Evolutionary conservation across 1,140 invertebrate genomes (phyloP).

Genomic region (Aphelenchoides besseyi): DNA sequence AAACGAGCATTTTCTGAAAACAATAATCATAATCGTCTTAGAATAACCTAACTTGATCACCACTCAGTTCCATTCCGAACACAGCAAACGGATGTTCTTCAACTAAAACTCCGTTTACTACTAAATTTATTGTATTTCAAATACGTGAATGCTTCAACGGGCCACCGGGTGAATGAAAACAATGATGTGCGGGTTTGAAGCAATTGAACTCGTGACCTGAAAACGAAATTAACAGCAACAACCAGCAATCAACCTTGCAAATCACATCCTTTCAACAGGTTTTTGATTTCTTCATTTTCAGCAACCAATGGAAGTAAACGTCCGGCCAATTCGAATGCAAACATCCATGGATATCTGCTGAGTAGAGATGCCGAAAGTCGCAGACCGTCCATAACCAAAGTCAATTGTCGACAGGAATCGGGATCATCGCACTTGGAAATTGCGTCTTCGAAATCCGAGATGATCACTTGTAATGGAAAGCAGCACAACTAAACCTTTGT

Average conservation of each 20-base stretch:
- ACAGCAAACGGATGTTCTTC: slow-evolving; percentile 33
- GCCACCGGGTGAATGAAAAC: slow-evolving; percentile 91
- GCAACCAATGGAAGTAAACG: slow-evolving; percentile 85
- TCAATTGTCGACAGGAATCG: slow-evolving; percentile 74
- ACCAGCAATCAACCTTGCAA: slow-evolving; percentile 64
- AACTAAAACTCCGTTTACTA: background rate
- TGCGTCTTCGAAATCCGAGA: slow-evolving; percentile 93
- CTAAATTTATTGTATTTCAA: slow-evolving; percentile 65
- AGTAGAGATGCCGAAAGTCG: slow-evolving; percentile 66
- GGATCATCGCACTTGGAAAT: slow-evolving; percentile 78
- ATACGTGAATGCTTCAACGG: slow-evolving; percentile 95
- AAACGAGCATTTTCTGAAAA: slow-evolving; percentile 82
- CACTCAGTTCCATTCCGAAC: slow-evolving; percentile 33
- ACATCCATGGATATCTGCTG: slow-evolving; percentile 85
- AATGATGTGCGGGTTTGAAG: slow-evolving; percentile 85
- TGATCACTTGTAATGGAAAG: slow-evolving; percentile 85
- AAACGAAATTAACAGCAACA: slow-evolving; percentile 24
- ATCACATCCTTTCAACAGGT: slow-evolving; percentile 84
- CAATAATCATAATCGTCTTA: slow-evolving; percentile 16
- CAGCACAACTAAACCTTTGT: slow-evolving; percentile 72
- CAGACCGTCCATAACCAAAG: slow-evolving; percentile 88
- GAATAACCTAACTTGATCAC: slow-evolving; percentile 17
- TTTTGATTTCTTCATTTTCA: slow-evolving; percentile 77
- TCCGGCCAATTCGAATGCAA: slow-evolving; percentile 87
- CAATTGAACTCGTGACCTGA: slow-evolving; percentile 80